Evolutionary conservation across 2,888 invertebrate genomes (phyloP).

Genomic region (Mayetiola destructor): DNA sequence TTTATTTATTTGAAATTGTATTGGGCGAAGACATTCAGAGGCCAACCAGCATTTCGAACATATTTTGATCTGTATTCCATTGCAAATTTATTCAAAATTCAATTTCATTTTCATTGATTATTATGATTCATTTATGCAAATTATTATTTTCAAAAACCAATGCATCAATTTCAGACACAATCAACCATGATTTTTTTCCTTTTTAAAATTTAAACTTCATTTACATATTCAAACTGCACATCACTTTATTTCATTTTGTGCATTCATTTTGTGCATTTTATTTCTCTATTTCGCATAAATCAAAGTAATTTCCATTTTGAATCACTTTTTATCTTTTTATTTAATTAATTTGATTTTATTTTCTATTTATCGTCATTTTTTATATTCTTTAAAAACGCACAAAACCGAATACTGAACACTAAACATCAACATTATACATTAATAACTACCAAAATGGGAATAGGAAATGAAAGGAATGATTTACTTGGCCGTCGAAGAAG

Average conservation of each 20-base stretch:
- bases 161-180: background rate
- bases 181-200: too few species aligned
- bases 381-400: background rate
- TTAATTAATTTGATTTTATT: background rate
- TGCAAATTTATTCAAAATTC: background rate
- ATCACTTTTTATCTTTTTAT: background rate
- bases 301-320: background rate
- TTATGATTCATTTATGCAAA: background rate
- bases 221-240: background rate
- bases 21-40: constrained; percentile 9
- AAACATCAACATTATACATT: background rate
- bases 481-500: constrained; percentile 79
- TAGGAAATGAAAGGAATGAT: constrained; percentile 94
- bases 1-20: too few species aligned
- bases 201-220: background rate
- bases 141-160: background rate
- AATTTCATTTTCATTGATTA: background rate
- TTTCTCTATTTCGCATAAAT: background rate
- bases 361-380: background rate
- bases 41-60: constrained; percentile 13
- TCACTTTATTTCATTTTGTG: background rate
- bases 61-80: too few species aligned
- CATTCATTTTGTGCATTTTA: background rate
- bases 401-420: background rate
- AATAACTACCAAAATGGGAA: background rate